Evolutionary conservation across 2,797 vertebrate species (phyloP).

Genomic region (Rhinogobio ventralis): DNA sequence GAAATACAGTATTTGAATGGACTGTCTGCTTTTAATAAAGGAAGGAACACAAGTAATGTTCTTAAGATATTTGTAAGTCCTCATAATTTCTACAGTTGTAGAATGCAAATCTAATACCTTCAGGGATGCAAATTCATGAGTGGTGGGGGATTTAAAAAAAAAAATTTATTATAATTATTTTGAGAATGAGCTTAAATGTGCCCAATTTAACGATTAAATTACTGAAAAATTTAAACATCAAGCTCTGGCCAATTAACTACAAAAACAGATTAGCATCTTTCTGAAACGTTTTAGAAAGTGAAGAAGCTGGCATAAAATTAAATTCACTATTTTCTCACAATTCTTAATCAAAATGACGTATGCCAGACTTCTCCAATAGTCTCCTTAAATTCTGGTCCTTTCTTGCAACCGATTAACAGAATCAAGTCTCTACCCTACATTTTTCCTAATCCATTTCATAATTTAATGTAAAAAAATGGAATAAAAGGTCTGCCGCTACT

Average conservation of each 20-base stretch:
- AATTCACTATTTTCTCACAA: not conserved
- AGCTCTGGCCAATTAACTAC: not conserved
- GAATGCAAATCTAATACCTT: not conserved
- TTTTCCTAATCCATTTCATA: too few species aligned
- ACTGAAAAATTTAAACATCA: not conserved
- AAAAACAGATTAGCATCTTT: not conserved
- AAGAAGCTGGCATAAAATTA: not conserved
- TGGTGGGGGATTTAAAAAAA: not conserved
- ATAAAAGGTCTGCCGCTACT: too few species aligned
- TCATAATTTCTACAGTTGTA: not conserved
- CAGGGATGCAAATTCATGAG: not conserved
- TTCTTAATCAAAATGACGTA: too few species aligned
- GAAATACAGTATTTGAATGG: conserved; percentile 69
- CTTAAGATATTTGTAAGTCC: conserved; percentile 27
- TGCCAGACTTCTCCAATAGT: too few species aligned
- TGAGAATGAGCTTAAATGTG: not conserved
- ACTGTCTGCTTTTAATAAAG: conserved; percentile 81
- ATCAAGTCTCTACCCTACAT: too few species aligned
- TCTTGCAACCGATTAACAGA: too few species aligned
- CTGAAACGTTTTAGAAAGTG: not conserved
- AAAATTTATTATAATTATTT: not conserved
- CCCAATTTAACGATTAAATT: conserved; percentile 2
- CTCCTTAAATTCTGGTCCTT: too few species aligned
- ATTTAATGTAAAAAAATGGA: too few species aligned
- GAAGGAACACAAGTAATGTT: conserved; percentile 58